These are phyloP conservation scores for Poeciliopsis retropinna DNA, from an alignment of 2,113 vertebrate genomes.

Conservation along the genomic window DNA sequence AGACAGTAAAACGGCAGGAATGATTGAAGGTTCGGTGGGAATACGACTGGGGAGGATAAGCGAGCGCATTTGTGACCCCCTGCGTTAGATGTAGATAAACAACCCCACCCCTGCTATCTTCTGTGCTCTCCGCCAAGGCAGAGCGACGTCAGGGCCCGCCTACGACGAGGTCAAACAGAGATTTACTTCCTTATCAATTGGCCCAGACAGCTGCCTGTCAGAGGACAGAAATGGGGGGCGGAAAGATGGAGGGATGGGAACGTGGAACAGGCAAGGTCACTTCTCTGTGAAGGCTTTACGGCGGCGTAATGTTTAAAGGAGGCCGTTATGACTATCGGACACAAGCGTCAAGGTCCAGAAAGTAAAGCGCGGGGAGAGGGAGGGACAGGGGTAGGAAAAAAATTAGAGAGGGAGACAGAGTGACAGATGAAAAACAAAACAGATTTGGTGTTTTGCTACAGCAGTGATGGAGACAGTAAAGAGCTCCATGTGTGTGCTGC, in stretches of 20 bases:
- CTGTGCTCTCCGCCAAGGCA: background rate
- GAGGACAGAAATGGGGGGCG: conserved; percentile 31
- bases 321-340: conserved; percentile 58
- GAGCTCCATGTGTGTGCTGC: conserved; percentile 44
- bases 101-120: conserved; percentile 36
- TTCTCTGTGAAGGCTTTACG: conserved; percentile 61
- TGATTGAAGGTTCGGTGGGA: conserved; percentile 25
- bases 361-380: conserved; percentile 38
- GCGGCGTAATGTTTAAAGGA: conserved; percentile 47
- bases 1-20: conserved; percentile 14
- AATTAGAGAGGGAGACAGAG: conserved; percentile 25
- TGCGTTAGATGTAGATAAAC: conserved; percentile 41
- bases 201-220: conserved; percentile 70
- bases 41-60: conserved; percentile 3
- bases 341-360: conserved; percentile 66
- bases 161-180: conserved; percentile 54
- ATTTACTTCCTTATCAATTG: conserved; percentile 54
- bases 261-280: conserved; percentile 65
- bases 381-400: conserved; percentile 23
- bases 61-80: conserved; percentile 20
- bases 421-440: conserved; percentile 63
- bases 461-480: conserved; percentile 41
- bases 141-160: conserved; percentile 35
- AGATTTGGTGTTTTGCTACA: conserved; percentile 51
- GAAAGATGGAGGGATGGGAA: conserved; percentile 42